These are phyloP conservation scores for Drosophila eugracilis DNA, from an alignment of 1,140 invertebrate species.

Conservation along the genomic window DNA sequence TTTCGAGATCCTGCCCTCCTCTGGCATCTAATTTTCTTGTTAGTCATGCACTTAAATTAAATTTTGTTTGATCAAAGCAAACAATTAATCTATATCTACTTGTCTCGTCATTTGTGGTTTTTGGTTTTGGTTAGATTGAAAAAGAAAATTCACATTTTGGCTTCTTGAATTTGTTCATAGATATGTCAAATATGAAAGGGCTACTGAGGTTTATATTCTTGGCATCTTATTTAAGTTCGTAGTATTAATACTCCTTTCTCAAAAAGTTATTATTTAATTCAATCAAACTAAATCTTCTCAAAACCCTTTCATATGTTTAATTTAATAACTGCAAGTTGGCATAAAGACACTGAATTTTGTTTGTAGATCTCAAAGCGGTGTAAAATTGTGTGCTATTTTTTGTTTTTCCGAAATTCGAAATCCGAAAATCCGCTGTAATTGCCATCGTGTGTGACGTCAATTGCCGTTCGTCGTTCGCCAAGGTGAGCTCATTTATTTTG, in stretches of 20 bases:
- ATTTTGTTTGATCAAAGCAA: neutral
- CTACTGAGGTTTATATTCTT: too few species aligned
- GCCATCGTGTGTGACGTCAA: conserved; percentile 62
- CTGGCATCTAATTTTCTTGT: neutral
- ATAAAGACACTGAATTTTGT: neutral
- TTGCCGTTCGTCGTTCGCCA: conserved; percentile 42
- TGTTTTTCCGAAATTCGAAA: conserved; percentile 1
- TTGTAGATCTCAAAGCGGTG: neutral
- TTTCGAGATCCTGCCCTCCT: conserved; percentile 1
- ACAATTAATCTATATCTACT: too few species aligned
- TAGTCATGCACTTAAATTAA: conserved; percentile 6
- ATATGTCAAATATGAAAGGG: too few species aligned
- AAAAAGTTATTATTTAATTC: too few species aligned
- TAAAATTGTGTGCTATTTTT: conserved; percentile 23
- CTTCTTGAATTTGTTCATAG: too few species aligned
- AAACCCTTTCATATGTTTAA: neutral
- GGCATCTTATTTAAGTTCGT: too few species aligned
- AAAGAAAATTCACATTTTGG: too few species aligned
- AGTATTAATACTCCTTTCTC: too few species aligned
- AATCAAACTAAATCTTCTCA: too few species aligned
- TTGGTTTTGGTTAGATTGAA: neutral
- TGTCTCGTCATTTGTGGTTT: neutral
- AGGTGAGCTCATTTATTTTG: conserved; percentile 56
- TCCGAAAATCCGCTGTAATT: conserved; percentile 45
- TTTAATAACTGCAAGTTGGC: neutral